phyloP scores from a whole-genome alignment of 2,113 vertebrate species.

The Stictonetta naevosa region DNA sequence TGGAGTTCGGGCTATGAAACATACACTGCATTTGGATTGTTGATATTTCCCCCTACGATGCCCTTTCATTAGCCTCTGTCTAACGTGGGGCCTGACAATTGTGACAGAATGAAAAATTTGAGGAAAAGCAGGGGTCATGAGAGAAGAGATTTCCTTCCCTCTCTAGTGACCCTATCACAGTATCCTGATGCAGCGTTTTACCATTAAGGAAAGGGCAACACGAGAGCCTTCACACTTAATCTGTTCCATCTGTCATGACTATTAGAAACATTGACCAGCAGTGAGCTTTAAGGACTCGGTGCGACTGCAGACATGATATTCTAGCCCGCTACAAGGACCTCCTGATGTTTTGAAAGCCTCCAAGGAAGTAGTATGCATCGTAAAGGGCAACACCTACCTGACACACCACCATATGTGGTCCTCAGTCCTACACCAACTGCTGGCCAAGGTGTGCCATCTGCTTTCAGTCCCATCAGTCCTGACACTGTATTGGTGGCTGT shows the following conservation, averaged over 20 bases:
- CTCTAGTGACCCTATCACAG: constrained; percentile 46
- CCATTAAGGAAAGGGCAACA: constrained; percentile 76
- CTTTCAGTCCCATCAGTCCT: constrained; percentile 90
- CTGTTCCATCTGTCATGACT: constrained; percentile 80
- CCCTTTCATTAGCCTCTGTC: constrained; percentile 60
- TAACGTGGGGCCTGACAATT: constrained; percentile 46
- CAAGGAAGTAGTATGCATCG: constrained; percentile 54
- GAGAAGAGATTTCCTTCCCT: constrained; percentile 54
- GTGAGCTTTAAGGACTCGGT: constrained; percentile 52
- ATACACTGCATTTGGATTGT: constrained; percentile 23
- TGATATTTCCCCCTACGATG: constrained; percentile 36
- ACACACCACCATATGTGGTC: constrained; percentile 89
- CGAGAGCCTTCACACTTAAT: constrained; percentile 77
- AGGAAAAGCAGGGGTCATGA: constrained; percentile 38
- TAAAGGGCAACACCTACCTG: constrained; percentile 84
- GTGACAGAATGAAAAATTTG: constrained; percentile 71
- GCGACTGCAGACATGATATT: constrained; percentile 48
- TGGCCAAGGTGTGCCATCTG: constrained; percentile 89
- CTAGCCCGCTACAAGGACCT: constrained; percentile 50
- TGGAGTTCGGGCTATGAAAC: background rate
- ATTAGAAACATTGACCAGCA: constrained; percentile 77
- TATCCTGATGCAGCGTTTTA: constrained; percentile 39
- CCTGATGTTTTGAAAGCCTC: constrained; percentile 60
- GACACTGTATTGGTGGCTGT: constrained; percentile 96
- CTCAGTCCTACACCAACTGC: constrained; percentile 79